phyloP scores from a whole-genome alignment of 1,140 invertebrate species.

The Rhizoglyphus robini region DNA sequence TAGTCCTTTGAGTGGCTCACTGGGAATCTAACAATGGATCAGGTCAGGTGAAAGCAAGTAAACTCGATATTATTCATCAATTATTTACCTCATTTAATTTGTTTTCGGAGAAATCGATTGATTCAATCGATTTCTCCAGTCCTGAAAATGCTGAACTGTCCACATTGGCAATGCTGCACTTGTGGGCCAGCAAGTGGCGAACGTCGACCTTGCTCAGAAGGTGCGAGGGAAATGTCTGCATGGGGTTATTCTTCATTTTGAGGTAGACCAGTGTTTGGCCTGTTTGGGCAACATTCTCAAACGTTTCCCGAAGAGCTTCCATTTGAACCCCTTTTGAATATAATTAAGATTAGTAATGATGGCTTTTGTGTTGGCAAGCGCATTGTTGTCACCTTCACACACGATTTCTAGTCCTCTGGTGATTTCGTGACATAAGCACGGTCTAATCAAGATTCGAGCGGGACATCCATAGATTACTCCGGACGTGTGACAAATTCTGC shows the following conservation, averaged over 20 bases:
- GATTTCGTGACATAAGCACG: slow-evolving; percentile 64
- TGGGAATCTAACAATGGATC: slow-evolving; percentile 22
- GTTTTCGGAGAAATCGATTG: slow-evolving; percentile 29
- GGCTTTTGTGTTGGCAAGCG: no score
- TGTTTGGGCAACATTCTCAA: slow-evolving; percentile 57
- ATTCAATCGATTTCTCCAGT: slow-evolving; percentile 30
- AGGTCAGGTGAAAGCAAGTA: neutral
- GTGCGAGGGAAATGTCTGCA: slow-evolving; percentile 64
- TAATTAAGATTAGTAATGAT: neutral
- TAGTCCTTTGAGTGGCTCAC: slow-evolving; percentile 24
- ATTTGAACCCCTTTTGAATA: slow-evolving; percentile 43
- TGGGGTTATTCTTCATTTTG: slow-evolving; percentile 62
- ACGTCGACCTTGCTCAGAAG: slow-evolving; percentile 73
- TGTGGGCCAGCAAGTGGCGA: slow-evolving; percentile 67
- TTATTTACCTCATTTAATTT: slow-evolving; percentile 21
- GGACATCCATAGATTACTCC: slow-evolving; percentile 24
- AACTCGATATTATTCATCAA: neutral
- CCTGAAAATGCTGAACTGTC: slow-evolving; percentile 24
- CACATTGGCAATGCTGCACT: slow-evolving; percentile 37
- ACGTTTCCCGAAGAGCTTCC: slow-evolving; percentile 52
- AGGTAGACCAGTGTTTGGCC: slow-evolving; percentile 57
- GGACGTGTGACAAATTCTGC: no score
- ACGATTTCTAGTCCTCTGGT: slow-evolving; percentile 69
- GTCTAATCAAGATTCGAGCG: slow-evolving; percentile 37
- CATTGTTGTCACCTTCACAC: slow-evolving; percentile 64